Conservation (phyloP, 1,140 invertebrate species). For the Bombus polaris region DNA sequence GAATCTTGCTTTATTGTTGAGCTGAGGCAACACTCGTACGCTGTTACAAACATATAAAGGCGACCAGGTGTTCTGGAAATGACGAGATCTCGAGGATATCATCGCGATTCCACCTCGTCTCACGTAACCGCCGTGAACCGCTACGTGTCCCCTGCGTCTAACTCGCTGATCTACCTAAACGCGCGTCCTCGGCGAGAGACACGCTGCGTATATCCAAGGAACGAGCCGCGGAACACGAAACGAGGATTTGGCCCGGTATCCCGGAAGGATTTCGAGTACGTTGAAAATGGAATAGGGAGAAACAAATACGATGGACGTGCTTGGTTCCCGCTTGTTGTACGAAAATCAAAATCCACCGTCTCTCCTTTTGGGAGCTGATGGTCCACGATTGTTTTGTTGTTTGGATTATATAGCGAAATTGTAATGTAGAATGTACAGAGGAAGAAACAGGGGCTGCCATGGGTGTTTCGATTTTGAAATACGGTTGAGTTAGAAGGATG, state of each 20-base stretch:
- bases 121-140: slow-evolving; percentile 34
- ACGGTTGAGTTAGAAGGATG: neutral
- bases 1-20: no score
- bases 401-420: slow-evolving; percentile 14
- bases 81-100: no score
- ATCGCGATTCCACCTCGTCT: slow-evolving; percentile 11
- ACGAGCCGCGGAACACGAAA: slow-evolving; percentile 48
- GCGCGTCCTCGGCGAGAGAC: slow-evolving; percentile 27
- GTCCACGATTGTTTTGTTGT: neutral
- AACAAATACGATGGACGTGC: slow-evolving; percentile 49
- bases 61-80: neutral
- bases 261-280: slow-evolving; percentile 17
- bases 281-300: slow-evolving; percentile 51
- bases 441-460: neutral
- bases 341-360: slow-evolving; percentile 25
- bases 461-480: neutral
- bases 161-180: slow-evolving; percentile 50
- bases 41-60: neutral
- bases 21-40: neutral
- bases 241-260: slow-evolving; percentile 33
- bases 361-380: neutral
- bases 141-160: slow-evolving; percentile 40
- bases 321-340: no score
- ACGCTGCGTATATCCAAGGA: slow-evolving; percentile 31
- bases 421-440: neutral